Evolutionary conservation across 2,113 vertebrate species (phyloP).

Genomic region (Nycticorax nycticorax): DNA sequence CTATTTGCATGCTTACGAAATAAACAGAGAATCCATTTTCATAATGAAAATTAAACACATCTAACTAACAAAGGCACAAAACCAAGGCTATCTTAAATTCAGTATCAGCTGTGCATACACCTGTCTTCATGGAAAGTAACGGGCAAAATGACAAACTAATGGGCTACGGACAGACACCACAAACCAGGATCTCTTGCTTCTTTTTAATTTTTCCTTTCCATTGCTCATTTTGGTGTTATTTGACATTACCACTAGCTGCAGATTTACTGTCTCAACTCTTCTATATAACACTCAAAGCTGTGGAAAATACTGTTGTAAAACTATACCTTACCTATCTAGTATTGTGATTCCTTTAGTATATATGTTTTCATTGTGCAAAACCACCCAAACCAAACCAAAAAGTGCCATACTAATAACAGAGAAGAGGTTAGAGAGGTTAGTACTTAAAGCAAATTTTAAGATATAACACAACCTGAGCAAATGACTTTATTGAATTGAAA

Average conservation of each 20-base stretch:
- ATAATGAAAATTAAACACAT: background rate
- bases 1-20: conserved; percentile 31
- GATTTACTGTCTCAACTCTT: background rate
- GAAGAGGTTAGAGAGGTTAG: background rate
- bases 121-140: background rate
- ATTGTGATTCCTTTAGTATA: background rate
- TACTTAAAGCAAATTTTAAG: background rate
- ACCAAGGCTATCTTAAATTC: background rate
- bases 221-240: background rate
- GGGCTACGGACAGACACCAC: background rate
- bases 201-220: background rate
- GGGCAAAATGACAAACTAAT: background rate
- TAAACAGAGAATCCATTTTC: background rate
- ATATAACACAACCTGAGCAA: background rate
- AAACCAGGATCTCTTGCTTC: background rate
- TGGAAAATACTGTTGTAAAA: background rate
- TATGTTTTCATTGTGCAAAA: background rate
- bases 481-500: background rate
- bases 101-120: background rate
- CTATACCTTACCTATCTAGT: background rate
- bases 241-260: background rate
- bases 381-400: background rate
- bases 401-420: background rate
- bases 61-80: background rate
- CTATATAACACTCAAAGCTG: background rate